These are phyloP conservation scores for Drosophila varians DNA, from an alignment of 1,140 invertebrate genomes.

Conservation along the genomic window DNA sequence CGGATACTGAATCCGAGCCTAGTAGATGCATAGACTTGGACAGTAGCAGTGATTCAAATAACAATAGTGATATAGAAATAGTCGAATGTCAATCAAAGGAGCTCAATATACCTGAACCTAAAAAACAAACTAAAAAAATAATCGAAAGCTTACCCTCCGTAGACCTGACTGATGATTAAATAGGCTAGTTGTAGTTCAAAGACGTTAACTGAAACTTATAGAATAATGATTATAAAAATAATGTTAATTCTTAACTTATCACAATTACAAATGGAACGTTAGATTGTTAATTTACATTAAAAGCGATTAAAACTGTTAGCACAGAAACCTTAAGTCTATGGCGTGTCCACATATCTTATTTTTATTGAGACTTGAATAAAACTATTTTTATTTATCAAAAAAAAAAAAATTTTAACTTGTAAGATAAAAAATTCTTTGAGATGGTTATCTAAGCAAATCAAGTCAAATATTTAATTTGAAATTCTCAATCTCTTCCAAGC, in stretches of 20 bases:
- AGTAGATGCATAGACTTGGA: constrained; percentile 40
- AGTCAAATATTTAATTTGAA: too few species aligned
- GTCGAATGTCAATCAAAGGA: constrained; percentile 20
- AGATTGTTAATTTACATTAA: too few species aligned
- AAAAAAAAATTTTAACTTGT: neutral
- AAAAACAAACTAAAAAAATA: neutral
- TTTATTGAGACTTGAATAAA: neutral
- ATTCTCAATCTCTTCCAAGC: neutral
- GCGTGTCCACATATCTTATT: neutral
- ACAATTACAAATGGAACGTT: neutral
- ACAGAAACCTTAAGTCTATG: too few species aligned
- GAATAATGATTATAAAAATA: neutral
- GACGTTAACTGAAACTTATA: neutral
- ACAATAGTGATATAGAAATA: constrained; percentile 62
- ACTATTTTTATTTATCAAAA: neutral
- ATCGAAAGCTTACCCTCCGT: constrained; percentile 22
- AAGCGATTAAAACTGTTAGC: too few species aligned
- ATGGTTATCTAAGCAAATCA: neutral
- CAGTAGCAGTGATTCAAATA: constrained; percentile 14
- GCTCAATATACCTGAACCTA: neutral
- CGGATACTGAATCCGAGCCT: neutral
- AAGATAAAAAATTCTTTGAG: too few species aligned
- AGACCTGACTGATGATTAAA: constrained; percentile 61
- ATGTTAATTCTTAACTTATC: neutral
- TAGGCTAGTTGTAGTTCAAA: neutral